phyloP scores from a whole-genome alignment of 2,113 vertebrate genomes.

The Sula dactylatra region DNA sequence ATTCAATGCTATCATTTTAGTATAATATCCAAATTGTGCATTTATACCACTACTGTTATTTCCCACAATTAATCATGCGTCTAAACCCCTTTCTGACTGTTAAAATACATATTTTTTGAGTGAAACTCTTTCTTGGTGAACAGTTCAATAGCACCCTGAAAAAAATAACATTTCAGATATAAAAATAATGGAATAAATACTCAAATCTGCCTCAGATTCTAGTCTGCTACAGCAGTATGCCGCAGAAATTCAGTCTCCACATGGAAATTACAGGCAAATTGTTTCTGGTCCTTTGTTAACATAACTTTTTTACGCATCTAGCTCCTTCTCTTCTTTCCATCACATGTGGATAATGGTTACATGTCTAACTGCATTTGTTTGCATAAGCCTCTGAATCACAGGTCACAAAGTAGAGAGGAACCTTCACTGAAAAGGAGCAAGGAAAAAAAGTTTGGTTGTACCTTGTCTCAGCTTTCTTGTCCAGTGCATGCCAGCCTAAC shows the following conservation, averaged over 20 bases:
- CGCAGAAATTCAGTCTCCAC: neutral
- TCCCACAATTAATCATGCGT: neutral
- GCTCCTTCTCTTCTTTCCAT: neutral
- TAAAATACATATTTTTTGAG: neutral
- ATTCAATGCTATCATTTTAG: neutral
- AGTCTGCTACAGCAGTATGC: neutral
- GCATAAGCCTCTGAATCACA: neutral
- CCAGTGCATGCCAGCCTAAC: neutral
- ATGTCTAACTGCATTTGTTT: neutral
- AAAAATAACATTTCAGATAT: neutral
- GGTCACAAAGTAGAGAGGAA: neutral
- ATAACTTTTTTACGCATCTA: neutral
- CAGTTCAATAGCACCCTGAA: neutral
- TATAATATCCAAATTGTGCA: neutral
- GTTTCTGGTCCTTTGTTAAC: neutral
- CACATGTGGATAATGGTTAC: neutral
- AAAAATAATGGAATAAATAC: neutral
- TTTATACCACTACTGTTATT: neutral
- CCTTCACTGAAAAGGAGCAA: neutral
- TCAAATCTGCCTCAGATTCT: neutral
- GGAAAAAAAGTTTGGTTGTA: neutral
- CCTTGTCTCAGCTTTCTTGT: neutral
- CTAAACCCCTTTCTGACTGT: neutral
- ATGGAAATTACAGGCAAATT: neutral
- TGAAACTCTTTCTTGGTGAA: neutral